A percentile compares a stretch with the other conserved stretches of the same genome.
Conservation (phyloP, 2,888 invertebrate species). For the Pachymerium ferrugineum region DNA sequence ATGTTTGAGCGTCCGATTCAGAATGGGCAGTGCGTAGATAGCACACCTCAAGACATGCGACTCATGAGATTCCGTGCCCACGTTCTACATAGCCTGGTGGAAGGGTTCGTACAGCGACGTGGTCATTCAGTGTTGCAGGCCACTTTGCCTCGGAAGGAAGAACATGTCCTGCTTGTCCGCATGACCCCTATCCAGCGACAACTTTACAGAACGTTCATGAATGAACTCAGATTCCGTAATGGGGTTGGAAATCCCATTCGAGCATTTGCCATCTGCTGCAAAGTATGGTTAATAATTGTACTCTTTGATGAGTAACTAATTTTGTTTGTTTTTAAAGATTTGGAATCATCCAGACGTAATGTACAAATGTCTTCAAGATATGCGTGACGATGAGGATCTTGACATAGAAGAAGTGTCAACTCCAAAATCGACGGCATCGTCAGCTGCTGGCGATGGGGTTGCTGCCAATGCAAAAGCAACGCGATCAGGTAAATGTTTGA, state of each 20-base stretch:
- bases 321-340: slow-evolving; percentile 61
- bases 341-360: slow-evolving; percentile 94
- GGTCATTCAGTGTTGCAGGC: slow-evolving; percentile 87
- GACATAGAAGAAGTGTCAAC: slow-evolving; percentile 42
- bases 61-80: slow-evolving; percentile 94
- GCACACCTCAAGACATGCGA: slow-evolving; percentile 86
- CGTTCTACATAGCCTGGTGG: slow-evolving; percentile 84
- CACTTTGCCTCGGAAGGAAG: slow-evolving; percentile 89
- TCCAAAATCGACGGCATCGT: slow-evolving; percentile 16
- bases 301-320: background rate
- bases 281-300: slow-evolving; percentile 53
- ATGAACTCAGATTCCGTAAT: slow-evolving; percentile 46
- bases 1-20: slow-evolving; percentile 99
- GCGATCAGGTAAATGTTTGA: background rate
- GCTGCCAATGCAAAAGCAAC: background rate
- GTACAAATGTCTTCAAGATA: slow-evolving; percentile 78
- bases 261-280: slow-evolving; percentile 97
- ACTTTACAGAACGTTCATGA: slow-evolving; percentile 89
- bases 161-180: slow-evolving; percentile 82
- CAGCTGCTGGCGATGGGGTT: background rate
- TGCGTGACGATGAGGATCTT: slow-evolving; percentile 61
- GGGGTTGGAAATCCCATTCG: slow-evolving; percentile 72
- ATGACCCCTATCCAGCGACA: slow-evolving; percentile 87
- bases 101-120: slow-evolving; percentile 92
- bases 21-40: slow-evolving; percentile 96